Evolutionary conservation across 2,113 vertebrate species (phyloP).

Genomic region (Trichechus manatus): DNA sequence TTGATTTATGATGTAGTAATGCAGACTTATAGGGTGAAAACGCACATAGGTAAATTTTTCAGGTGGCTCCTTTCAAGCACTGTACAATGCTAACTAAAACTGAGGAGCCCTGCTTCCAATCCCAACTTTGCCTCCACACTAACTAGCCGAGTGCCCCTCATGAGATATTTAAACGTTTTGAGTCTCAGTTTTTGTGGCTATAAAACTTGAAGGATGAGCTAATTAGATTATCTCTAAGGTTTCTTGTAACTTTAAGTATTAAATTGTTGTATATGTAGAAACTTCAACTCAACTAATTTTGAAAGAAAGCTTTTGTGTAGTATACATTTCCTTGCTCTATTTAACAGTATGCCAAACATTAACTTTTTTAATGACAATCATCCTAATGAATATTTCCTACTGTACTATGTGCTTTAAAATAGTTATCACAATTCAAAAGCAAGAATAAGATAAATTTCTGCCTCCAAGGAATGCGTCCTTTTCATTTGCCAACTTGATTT

Average conservation of each 20-base stretch:
- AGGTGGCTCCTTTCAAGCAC: neutral
- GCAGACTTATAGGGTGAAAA: neutral
- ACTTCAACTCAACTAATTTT: neutral
- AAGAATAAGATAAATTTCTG: slow-evolving; percentile 15
- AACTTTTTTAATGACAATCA: neutral
- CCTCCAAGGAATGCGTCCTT: slow-evolving; percentile 13
- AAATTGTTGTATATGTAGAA: neutral
- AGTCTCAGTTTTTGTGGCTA: neutral
- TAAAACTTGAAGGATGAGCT: neutral
- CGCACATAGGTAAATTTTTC: neutral
- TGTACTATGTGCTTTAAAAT: neutral
- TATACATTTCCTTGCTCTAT: neutral
- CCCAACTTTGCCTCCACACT: neutral
- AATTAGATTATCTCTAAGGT: neutral
- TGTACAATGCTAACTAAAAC: neutral
- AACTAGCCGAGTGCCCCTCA: neutral
- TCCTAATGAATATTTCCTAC: neutral
- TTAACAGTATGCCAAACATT: neutral
- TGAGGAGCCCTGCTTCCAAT: neutral
- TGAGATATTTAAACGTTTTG: neutral
- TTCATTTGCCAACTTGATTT: neutral
- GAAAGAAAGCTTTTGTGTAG: neutral
- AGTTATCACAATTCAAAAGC: slow-evolving; percentile 10
- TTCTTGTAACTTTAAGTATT: neutral
- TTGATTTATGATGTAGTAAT: neutral